Evolutionary conservation across 2,113 vertebrate species (phyloP).

Genomic region (Origma solitaria): DNA sequence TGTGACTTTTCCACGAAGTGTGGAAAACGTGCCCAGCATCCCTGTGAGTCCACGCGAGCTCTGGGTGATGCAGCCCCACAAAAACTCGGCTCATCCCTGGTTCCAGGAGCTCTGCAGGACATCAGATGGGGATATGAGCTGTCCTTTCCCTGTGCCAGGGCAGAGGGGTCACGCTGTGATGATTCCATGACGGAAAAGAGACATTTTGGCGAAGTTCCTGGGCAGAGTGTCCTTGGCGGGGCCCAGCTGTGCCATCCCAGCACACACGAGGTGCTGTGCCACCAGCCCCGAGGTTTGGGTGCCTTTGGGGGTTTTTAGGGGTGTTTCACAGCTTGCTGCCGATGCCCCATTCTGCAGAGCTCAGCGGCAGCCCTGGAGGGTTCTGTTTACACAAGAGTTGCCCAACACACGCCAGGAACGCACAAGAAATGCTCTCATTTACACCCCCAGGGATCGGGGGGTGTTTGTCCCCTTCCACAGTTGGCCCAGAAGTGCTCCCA

Average conservation of each 20-base stretch:
- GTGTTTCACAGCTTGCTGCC: constrained; percentile 54
- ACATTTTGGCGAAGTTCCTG: not conserved
- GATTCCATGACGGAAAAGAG: not conserved
- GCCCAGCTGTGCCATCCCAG: not conserved
- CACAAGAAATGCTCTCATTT: not conserved
- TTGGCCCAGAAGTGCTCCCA: not conserved
- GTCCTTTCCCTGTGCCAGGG: constrained; percentile 14
- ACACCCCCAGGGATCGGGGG: not conserved
- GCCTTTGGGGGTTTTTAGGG: not conserved
- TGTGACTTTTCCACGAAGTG: not conserved
- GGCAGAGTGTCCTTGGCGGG: not conserved
- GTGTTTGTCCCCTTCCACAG: not conserved
- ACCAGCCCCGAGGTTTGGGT: not conserved
- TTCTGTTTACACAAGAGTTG: not conserved
- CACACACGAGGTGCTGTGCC: not conserved
- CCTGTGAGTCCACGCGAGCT: not conserved
- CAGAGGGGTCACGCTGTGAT: not conserved
- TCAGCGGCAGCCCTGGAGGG: not conserved
- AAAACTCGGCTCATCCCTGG: not conserved
- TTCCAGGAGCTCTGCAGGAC: not conserved
- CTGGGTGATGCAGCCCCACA: not conserved
- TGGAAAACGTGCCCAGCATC: not conserved
- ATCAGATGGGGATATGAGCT: not conserved
- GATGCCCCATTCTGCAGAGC: not conserved
- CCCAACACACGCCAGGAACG: not conserved